Base-by-base conservation (phyloP, 2,113 vertebrate genomes). In the Tenebrosternarchus preto region DNA sequence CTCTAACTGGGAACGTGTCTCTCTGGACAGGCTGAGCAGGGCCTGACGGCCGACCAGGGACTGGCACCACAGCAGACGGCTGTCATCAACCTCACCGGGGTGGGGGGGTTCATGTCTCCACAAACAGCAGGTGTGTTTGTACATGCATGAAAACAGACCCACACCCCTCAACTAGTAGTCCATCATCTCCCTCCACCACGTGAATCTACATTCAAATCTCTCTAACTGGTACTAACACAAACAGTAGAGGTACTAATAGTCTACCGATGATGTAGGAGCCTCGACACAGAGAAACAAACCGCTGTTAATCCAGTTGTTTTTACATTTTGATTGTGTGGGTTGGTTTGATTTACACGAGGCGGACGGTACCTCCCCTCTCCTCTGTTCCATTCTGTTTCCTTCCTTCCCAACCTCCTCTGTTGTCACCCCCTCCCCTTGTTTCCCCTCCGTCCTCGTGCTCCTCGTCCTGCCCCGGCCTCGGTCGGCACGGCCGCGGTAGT, bases 61-160 rank as follows among this genome's bases (percentile, higher is more conserved):
- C 91, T 97, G 89, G 92, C 94, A 85, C 93, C 95, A 87, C 96
- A 98, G 86, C 96, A 97, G 83, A 93, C 96, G n/a, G 95, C 96
- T 73, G 94, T 97, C 84, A 95, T 98, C 90, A 98, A 97, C 89
- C 93, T 98, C 80, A 92, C 93, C 2, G 96, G 96, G 89, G 93
- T 95, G 71, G 95, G 96, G 82, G 92, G 95, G 74, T 98, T 99
- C 88, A 95, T 96, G 94, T 95, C 95, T 80, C 92, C 96, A 61
- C 96, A 95, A 89, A 92, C 95, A 88, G 93, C 93, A 92, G 93
- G 93, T 94, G 90, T 12, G 43, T 15, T 82, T 75, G 17, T 55
- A 20, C 24, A 66, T 2, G 77, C 50, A 57, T 1, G 59, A 50
- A 46, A 72, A 64, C 55, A 27, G 24, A 17, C 16, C 69, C 24